Evolutionary conservation across 2,888 invertebrate genomes (phyloP).

Genomic region (Caenorhabditis sp.): DNA sequence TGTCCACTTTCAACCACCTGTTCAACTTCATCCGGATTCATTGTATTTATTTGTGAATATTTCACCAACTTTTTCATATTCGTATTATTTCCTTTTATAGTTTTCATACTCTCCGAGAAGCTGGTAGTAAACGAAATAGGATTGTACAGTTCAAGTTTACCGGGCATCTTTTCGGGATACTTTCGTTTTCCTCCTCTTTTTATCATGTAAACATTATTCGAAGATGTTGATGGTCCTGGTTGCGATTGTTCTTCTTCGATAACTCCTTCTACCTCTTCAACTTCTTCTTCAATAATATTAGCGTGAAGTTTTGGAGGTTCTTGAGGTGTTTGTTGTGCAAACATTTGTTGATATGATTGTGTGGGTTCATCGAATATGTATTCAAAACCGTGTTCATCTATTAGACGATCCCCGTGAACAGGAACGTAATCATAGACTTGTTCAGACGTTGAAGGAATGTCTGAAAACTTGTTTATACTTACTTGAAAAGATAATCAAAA

Average conservation of each 20-base stretch:
- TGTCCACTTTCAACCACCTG: constrained; percentile 17
- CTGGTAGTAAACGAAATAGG: neutral
- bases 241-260: neutral
- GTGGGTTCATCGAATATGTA: neutral
- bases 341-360: neutral
- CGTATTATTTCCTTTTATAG: neutral
- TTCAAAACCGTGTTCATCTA: constrained; percentile 5
- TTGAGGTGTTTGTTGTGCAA: neutral
- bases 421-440: neutral
- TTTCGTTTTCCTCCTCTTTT: constrained; percentile 6
- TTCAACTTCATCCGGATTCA: constrained; percentile 11
- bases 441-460: constrained; percentile 3
- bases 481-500: too few relatives aligned
- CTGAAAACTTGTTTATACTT: constrained; percentile 4
- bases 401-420: neutral
- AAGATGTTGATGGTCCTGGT: neutral
- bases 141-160: neutral
- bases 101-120: neutral
- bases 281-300: neutral
- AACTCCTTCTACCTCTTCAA: constrained; percentile 2
- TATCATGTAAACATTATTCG: neutral
- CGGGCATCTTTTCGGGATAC: neutral
- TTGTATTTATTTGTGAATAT: neutral
- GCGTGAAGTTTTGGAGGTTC: neutral
- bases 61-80: neutral